Evolutionary conservation across 2,888 invertebrate genomes (phyloP).

Genomic region (Eumacrocentrus americanus): DNA sequence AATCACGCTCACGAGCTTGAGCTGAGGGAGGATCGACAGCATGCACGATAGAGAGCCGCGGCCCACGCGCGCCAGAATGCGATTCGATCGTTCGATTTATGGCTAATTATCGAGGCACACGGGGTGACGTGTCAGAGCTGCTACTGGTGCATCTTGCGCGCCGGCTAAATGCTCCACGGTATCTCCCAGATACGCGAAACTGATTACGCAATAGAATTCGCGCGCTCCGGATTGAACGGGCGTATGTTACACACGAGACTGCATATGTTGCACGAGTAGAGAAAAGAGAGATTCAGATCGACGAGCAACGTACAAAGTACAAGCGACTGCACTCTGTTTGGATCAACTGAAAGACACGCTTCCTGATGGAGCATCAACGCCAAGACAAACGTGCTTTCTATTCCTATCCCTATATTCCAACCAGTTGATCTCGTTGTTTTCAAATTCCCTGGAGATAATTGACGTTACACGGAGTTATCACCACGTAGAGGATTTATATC

Average conservation of each 20-base stretch:
- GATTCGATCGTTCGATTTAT: constrained; percentile 41
- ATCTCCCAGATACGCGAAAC: constrained; percentile 16
- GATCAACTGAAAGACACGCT: constrained; percentile 20
- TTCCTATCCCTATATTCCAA: constrained; percentile 12
- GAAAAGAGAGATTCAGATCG: constrained; percentile 19
- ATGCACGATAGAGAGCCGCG: background rate
- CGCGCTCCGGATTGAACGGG: constrained; percentile 15
- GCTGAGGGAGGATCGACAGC: background rate
- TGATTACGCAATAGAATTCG: constrained; percentile 25
- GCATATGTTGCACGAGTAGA: too few species aligned
- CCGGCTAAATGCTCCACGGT: constrained; percentile 18
- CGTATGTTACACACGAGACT: constrained; percentile 4
- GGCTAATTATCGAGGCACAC: constrained; percentile 44
- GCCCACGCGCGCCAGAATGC: constrained; percentile 28
- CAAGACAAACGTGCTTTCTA: constrained; percentile 14
- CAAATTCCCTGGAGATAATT: constrained; percentile 22
- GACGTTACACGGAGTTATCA: constrained; percentile 19
- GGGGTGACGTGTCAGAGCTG: constrained; percentile 33
- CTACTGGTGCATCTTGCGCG: constrained; percentile 16
- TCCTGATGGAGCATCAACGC: constrained; percentile 21
- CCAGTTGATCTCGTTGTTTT: constrained; percentile 7
- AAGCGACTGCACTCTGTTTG: constrained; percentile 1
- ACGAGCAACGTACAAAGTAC: constrained; percentile 3
- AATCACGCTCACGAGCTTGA: too few species aligned
- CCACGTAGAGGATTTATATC: constrained; percentile 1